These are phyloP conservation scores for Alethe diademata DNA, from an alignment of 2,113 vertebrate genomes.

Conservation along the genomic window DNA sequence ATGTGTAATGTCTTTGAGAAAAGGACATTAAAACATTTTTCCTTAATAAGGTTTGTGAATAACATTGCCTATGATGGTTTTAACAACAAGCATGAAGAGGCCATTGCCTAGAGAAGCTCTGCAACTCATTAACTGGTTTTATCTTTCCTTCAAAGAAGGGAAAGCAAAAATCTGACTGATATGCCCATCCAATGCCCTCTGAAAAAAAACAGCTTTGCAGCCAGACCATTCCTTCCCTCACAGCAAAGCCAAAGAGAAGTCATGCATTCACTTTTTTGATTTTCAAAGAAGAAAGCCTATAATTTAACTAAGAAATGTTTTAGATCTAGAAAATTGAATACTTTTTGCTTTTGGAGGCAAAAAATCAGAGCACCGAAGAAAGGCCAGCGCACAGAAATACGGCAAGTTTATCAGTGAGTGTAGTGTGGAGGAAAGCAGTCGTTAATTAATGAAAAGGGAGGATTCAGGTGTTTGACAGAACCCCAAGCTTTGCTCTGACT, in stretches of 20 bases:
- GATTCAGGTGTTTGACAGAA: neutral
- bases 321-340: neutral
- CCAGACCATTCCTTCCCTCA: neutral
- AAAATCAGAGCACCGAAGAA: neutral
- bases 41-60: neutral
- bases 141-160: neutral
- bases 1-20: neutral
- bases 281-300: neutral
- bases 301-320: neutral
- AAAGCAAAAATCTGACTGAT: neutral
- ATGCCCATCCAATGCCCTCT: neutral
- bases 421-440: neutral
- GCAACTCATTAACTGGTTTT: neutral
- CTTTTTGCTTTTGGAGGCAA: neutral
- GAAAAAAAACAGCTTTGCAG: neutral
- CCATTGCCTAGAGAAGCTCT: neutral
- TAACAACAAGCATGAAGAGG: neutral
- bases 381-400: neutral
- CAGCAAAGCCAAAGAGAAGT: neutral
- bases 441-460: neutral
- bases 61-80: neutral
- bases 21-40: neutral
- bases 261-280: neutral
- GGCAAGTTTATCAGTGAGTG: neutral
- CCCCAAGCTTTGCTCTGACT: neutral